Percentiles rank a stretch among this genome's conserved stretches.
These are phyloP conservation scores for Platerodrilus igneus DNA, from an alignment of 2,888 invertebrate species.

Conservation along the genomic window DNA sequence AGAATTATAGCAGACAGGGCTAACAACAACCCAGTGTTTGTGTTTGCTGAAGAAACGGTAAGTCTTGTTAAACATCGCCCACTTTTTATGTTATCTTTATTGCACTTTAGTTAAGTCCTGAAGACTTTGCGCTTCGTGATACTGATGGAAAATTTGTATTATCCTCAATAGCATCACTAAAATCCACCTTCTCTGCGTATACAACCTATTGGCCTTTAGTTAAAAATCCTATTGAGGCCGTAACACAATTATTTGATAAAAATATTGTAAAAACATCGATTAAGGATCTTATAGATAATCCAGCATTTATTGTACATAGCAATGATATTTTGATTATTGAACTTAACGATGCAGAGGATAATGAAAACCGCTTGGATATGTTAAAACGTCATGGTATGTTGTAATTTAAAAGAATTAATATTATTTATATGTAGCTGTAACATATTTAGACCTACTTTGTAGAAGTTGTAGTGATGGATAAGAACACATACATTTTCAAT, in stretches of 20 bases:
- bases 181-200: constrained; percentile 38
- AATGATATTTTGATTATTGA: constrained; percentile 54
- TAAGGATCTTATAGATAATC: constrained; percentile 29
- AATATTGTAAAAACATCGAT: constrained; percentile 37
- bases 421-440: constrained; percentile 4
- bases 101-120: constrained; percentile 49
- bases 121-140: constrained; percentile 49
- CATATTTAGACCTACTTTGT: constrained; percentile 1
- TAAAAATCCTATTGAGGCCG: constrained; percentile 53
- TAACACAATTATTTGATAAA: constrained; percentile 51
- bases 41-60: constrained; percentile 53
- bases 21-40: constrained; percentile 23
- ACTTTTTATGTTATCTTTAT: constrained; percentile 15
- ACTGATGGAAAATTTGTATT: constrained; percentile 44
- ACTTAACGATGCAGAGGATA: constrained; percentile 56
- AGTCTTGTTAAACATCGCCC: constrained; percentile 28
- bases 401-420: constrained; percentile 4
- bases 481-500: too few species aligned
- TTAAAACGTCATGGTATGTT: constrained; percentile 56
- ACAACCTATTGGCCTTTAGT: constrained; percentile 60
- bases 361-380: constrained; percentile 53
- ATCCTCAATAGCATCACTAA: constrained; percentile 43
- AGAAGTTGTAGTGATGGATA: constrained; percentile 1
- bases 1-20: constrained; percentile 36
- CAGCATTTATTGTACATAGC: constrained; percentile 35